A percentile compares a stretch with the other conserved stretches of the same genome.
These are phyloP conservation scores for Bhutanitis thaidina DNA, from an alignment of 2,888 invertebrate species.

Conservation along the genomic window DNA sequence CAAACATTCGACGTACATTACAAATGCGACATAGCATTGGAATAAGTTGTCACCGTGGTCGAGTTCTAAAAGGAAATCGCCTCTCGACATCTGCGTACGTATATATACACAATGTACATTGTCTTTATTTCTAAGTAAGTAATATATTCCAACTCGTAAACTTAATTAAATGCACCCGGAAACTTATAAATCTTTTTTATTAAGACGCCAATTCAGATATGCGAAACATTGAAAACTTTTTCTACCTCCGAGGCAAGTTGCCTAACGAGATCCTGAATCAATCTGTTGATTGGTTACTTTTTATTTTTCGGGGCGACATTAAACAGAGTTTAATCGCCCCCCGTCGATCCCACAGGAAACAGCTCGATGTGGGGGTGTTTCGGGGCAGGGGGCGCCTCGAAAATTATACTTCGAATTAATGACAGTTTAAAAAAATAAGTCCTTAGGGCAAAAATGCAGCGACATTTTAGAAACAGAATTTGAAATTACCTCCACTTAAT, in stretches of 20 bases:
- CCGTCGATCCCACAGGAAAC: constrained; percentile 49
- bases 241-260: constrained; percentile 36
- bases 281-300: constrained; percentile 76
- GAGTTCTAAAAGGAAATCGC: no score
- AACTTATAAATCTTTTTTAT: constrained; percentile 12
- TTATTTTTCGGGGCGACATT: constrained; percentile 69
- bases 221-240: constrained; percentile 25
- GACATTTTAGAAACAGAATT: constrained; percentile 31
- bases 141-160: no score
- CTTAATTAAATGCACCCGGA: background rate
- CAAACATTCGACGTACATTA: no score
- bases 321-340: constrained; percentile 74
- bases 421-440: constrained; percentile 60
- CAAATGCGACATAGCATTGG: no score
- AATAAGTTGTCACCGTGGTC: no score
- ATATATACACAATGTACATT: no score
- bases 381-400: constrained; percentile 29
- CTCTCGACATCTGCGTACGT: no score
- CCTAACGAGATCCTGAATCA: constrained; percentile 51
- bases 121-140: no score
- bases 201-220: constrained; percentile 18
- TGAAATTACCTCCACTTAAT: no score
- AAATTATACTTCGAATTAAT: constrained; percentile 66
- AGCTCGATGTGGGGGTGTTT: constrained; percentile 33
- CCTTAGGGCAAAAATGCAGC: constrained; percentile 37